These are phyloP conservation scores for Macrosiphum euphorbiae DNA, from an alignment of 2,888 invertebrate genomes.

Conservation along the genomic window DNA sequence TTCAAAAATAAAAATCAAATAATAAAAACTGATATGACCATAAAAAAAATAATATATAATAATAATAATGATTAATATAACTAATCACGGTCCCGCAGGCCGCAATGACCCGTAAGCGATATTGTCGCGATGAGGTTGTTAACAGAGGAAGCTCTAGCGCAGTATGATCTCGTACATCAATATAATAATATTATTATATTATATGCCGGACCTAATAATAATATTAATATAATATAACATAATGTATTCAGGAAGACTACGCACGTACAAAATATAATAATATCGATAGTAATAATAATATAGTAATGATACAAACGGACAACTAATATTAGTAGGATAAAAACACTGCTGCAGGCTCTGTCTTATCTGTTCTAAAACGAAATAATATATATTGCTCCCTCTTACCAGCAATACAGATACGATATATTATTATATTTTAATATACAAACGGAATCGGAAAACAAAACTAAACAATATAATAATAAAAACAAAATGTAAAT, in stretches of 20 bases:
- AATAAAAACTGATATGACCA: neutral
- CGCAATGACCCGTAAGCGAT: neutral
- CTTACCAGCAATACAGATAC: neutral
- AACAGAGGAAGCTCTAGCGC: constrained; percentile 50
- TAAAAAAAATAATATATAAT: neutral
- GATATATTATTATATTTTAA: neutral
- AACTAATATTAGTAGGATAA: constrained; percentile 59
- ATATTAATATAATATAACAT: constrained; percentile 17
- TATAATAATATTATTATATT: neutral
- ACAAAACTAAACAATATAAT: constrained; percentile 16
- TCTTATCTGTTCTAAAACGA: neutral
- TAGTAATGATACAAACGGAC: constrained; percentile 30
- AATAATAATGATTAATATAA: constrained; percentile 1
- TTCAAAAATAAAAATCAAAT: neutral
- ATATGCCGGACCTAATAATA: constrained; percentile 29
- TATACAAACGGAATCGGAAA: constrained; percentile 34
- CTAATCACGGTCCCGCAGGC: neutral
- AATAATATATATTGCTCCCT: constrained; percentile 14
- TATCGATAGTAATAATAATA: constrained; percentile 42
- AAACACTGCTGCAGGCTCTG: constrained; percentile 30
- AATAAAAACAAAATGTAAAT: constrained; percentile 14
- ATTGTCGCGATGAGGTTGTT: neutral
- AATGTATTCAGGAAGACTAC: constrained; percentile 49
- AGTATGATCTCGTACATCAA: neutral
- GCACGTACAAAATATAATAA: constrained; percentile 37